phyloP scores from a whole-genome alignment of 2,113 vertebrate genomes.

The Oreochromis aureus region DNA sequence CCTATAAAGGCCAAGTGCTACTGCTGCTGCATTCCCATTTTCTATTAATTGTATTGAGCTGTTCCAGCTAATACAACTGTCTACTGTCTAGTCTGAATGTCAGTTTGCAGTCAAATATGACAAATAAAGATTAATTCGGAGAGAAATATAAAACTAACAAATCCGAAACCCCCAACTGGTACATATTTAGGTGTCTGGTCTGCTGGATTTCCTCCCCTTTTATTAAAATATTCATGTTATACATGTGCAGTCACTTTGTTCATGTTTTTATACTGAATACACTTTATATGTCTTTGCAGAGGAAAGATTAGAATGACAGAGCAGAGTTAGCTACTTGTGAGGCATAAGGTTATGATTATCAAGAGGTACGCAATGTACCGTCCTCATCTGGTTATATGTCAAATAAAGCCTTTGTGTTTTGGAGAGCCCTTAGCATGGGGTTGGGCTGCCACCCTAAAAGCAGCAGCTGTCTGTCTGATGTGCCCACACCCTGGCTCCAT shows the following conservation, averaged over 20 bases:
- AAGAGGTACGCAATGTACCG: neutral
- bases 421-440: neutral
- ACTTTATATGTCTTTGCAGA: neutral
- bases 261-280: neutral
- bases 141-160: neutral
- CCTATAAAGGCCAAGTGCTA: neutral
- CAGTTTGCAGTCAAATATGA: neutral
- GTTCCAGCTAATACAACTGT: neutral
- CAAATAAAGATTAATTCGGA: neutral
- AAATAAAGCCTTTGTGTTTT: neutral
- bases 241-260: neutral
- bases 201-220: neutral
- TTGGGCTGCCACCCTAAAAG: neutral
- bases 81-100: neutral
- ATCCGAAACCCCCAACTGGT: rapidly evolving
- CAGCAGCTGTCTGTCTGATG: slow-evolving; percentile 42
- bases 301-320: neutral
- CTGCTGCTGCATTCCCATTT: neutral
- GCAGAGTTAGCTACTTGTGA: neutral
- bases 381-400: neutral
- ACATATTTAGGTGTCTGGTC: rapidly evolving
- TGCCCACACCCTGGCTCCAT: slow-evolving; percentile 18
- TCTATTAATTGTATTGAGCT: neutral
- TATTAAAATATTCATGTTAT: neutral
- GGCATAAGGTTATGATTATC: neutral